These are phyloP conservation scores for Lepidotrigona ventralis DNA, from an alignment of 1,140 invertebrate species.

Conservation along the genomic window DNA sequence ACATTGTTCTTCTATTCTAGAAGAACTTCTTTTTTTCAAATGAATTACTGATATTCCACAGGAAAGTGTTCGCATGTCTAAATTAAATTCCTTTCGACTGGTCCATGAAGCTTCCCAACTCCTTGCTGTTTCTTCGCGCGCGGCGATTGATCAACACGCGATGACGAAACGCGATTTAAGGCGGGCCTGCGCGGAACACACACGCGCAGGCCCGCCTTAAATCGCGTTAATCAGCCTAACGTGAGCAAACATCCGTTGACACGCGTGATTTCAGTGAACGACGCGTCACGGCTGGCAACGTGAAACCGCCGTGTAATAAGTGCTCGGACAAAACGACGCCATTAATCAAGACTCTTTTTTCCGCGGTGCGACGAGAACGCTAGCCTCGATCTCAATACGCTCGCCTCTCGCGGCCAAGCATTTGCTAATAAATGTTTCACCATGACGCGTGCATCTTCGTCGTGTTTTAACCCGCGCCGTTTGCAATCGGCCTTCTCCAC, in stretches of 20 bases:
- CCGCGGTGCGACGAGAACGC: slow-evolving; percentile 43
- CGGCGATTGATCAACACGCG: neutral
- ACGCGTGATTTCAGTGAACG: slow-evolving; percentile 3
- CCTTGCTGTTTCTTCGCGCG: no score
- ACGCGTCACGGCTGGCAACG: neutral
- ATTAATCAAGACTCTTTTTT: slow-evolving; percentile 61
- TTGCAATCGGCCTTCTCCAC: neutral
- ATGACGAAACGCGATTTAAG: neutral
- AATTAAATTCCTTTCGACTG: no score
- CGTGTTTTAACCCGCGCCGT: neutral
- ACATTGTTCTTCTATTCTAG: no score
- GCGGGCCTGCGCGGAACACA: neutral
- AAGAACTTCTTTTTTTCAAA: no score
- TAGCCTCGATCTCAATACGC: slow-evolving; percentile 34
- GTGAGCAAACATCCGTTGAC: neutral
- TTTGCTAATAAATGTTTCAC: slow-evolving; percentile 68
- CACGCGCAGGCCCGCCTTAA: neutral
- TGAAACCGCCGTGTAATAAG: slow-evolving; percentile 51
- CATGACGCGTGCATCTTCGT: slow-evolving; percentile 56
- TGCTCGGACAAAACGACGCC: slow-evolving; percentile 51
- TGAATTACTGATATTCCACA: no score
- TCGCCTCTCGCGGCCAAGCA: slow-evolving; percentile 30
- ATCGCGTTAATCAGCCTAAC: neutral
- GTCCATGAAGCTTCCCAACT: neutral
- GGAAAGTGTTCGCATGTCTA: no score